Percentiles rank a stretch among this genome's conserved stretches.
Conservation (phyloP, 2,888 invertebrate species). For the Polydrusus tereticollis region DNA sequence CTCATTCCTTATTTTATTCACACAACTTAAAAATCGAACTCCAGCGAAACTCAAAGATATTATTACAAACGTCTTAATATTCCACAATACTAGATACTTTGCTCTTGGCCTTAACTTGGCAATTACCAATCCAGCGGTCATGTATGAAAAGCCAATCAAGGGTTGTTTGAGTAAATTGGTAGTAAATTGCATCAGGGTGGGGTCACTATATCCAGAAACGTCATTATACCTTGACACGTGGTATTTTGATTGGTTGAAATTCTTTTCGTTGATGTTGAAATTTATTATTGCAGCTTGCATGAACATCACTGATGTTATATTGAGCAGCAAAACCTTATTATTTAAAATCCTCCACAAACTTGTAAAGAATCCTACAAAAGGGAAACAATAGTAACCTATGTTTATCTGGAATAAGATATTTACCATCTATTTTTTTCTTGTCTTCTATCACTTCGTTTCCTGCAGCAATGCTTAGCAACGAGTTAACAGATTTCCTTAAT, state of each 20-base stretch:
- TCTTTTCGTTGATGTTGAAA: conserved; percentile 70
- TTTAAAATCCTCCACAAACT: conserved; percentile 69
- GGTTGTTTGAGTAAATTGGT: conserved; percentile 72
- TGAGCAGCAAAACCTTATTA: conserved; percentile 71
- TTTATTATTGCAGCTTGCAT: conserved; percentile 71
- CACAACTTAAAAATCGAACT: conserved; percentile 61
- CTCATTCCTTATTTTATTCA: conserved; percentile 62
- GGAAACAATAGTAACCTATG: too few relatives aligned
- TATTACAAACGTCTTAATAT: conserved; percentile 66
- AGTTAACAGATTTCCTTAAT: conserved; percentile 71
- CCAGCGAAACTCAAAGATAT: conserved; percentile 67
- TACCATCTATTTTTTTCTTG: conserved; percentile 53
- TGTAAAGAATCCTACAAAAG: conserved; percentile 64
- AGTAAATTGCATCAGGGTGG: conserved; percentile 69
- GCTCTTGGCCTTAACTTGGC: conserved; percentile 69
- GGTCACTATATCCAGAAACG: conserved; percentile 69
- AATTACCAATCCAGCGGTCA: conserved; percentile 71
- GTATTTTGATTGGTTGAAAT: conserved; percentile 73
- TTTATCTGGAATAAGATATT: conserved; percentile 3
- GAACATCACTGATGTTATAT: conserved; percentile 69
- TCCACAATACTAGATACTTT: conserved; percentile 69
- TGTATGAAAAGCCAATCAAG: conserved; percentile 68
- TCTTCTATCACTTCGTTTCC: conserved; percentile 53
- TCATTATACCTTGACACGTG: conserved; percentile 69
- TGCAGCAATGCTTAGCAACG: conserved; percentile 68